Evolutionary conservation across 2,888 invertebrate genomes (phyloP).

Genomic region (Caenorhabditis virilis): DNA sequence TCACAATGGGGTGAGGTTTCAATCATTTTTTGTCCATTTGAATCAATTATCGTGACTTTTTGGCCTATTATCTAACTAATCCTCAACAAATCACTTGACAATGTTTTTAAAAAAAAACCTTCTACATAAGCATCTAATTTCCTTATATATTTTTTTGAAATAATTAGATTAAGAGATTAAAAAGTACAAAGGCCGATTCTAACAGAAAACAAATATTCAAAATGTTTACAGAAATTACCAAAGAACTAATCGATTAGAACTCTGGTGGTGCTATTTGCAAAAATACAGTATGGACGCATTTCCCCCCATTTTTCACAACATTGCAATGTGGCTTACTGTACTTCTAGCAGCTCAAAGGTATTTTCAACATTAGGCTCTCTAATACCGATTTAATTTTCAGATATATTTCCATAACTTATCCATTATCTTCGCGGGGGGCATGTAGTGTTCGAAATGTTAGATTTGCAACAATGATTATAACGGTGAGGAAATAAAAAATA

Average conservation of each 20-base stretch:
- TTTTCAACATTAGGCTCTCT: not conserved
- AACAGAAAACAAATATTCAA: too few species aligned
- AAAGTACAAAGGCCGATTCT: too few species aligned
- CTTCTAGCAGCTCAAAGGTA: slow-evolving; percentile 84
- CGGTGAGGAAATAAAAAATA: slow-evolving; percentile 70
- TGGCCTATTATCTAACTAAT: too few species aligned
- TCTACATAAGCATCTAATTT: too few species aligned
- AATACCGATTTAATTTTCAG: slow-evolving; percentile 33
- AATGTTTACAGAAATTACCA: slow-evolving; percentile 50
- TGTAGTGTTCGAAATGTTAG: slow-evolving; percentile 76
- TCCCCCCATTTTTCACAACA: slow-evolving; percentile 85
- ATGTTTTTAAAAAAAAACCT: too few species aligned
- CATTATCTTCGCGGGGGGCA: slow-evolving; percentile 82
- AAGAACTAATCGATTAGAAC: slow-evolving; percentile 38
- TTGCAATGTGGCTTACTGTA: slow-evolving; percentile 90
- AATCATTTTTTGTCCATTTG: too few species aligned
- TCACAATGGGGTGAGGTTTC: slow-evolving; percentile 57
- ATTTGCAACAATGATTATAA: slow-evolving; percentile 79
- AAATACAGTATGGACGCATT: slow-evolving; percentile 68
- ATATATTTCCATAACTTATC: slow-evolving; percentile 92
- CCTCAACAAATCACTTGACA: too few species aligned
- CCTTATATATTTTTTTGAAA: too few species aligned
- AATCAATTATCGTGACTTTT: too few species aligned
- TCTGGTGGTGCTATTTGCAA: slow-evolving; percentile 67
- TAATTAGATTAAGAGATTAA: too few species aligned